Evolutionary conservation across 1,140 invertebrate species (phyloP).

Genomic region (Trichonephila clavipes): DNA sequence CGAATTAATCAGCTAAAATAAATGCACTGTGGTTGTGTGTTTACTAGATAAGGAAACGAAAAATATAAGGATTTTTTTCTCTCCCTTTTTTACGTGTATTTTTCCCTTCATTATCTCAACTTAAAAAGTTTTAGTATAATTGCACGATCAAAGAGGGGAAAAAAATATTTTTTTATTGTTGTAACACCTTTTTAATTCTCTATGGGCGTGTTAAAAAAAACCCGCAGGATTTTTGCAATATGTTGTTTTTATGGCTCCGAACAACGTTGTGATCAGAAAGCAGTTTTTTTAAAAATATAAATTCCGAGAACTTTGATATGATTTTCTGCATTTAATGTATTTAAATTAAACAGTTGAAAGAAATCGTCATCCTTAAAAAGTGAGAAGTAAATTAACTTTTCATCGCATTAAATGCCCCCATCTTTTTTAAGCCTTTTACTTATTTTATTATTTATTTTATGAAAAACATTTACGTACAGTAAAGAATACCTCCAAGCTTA

Average conservation of each 20-base stretch:
- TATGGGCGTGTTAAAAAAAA: background rate
- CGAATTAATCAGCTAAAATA: conserved; percentile 71
- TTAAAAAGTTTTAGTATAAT: conserved; percentile 49
- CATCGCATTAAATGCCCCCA: background rate
- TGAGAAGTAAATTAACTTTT: background rate
- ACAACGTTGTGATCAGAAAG: background rate
- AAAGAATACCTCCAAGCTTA: too few relatives aligned
- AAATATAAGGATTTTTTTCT: conserved; percentile 19
- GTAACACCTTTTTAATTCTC: conserved; percentile 32
- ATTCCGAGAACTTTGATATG: background rate
- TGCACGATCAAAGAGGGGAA: background rate
- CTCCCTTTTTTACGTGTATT: background rate
- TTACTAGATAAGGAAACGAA: conserved; percentile 23
- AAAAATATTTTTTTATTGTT: background rate
- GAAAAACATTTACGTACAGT: too few relatives aligned
- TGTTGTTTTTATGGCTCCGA: background rate
- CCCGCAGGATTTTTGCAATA: background rate
- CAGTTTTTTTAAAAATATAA: background rate
- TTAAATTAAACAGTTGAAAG: conserved; percentile 13
- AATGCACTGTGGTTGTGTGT: conserved; percentile 41
- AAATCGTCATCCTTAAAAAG: too few relatives aligned
- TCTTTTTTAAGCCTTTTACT: background rate
- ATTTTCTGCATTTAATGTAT: background rate
- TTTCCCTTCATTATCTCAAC: conserved; percentile 12
- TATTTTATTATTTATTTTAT: too few relatives aligned